Evolutionary conservation across 2,113 vertebrate genomes (phyloP).

Genomic region (Passer montanus): DNA sequence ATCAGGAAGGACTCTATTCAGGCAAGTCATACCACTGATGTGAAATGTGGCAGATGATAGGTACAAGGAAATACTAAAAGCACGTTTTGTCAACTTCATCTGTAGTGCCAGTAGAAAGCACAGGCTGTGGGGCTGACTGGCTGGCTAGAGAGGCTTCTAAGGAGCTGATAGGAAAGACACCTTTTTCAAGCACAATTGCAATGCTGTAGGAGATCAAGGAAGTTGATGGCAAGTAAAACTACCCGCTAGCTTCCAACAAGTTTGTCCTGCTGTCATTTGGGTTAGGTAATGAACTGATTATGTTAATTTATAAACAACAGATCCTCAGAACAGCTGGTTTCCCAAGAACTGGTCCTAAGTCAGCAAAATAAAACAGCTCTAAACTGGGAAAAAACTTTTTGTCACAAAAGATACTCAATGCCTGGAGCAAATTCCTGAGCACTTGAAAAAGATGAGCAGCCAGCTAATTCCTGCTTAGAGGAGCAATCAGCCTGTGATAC

Average conservation of each 20-base stretch:
- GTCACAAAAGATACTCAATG: neutral
- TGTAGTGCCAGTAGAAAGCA: neutral
- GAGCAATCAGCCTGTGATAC: neutral
- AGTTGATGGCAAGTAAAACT: neutral
- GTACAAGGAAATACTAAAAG: neutral
- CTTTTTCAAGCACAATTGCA: neutral
- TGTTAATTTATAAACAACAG: neutral
- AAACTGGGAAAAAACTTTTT: neutral
- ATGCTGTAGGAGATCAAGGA: neutral
- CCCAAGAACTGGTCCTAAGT: neutral
- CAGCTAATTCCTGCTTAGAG: neutral
- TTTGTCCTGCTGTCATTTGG: neutral
- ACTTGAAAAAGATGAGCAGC: neutral
- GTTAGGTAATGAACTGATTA: neutral
- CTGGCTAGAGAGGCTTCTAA: neutral
- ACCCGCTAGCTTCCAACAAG: neutral
- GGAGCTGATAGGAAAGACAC: neutral
- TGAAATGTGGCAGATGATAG: neutral
- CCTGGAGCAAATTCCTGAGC: neutral
- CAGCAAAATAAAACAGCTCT: neutral
- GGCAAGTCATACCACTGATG: neutral
- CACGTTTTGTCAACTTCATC: neutral
- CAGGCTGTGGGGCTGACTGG: neutral
- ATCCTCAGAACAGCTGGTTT: neutral
- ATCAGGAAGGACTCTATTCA: neutral